Percentiles rank a stretch among this genome's conserved stretches.
These are phyloP conservation scores for Leistus spinibarbis DNA, from an alignment of 2,888 invertebrate species.

Conservation along the genomic window DNA sequence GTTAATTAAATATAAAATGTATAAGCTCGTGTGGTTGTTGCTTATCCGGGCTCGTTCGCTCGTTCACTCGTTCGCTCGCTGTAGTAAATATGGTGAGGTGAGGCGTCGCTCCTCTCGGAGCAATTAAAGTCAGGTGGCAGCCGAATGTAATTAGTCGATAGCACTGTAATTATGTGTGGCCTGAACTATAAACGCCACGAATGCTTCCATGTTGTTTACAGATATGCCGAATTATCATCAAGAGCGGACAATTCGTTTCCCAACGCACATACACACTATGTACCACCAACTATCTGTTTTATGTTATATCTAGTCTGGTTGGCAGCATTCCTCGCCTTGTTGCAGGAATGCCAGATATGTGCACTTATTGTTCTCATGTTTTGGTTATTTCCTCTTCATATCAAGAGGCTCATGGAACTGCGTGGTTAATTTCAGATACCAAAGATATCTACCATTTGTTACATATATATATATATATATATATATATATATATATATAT, in stretches of 20 bases:
- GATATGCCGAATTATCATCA: not conserved
- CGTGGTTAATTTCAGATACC: too few species aligned
- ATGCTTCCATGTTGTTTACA: constrained; percentile 10
- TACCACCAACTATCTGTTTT: not conserved
- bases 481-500: too few species aligned
- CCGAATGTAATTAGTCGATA: constrained; percentile 42
- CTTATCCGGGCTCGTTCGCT: too few species aligned
- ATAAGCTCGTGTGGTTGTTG: constrained; percentile 7
- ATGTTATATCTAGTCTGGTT: not conserved
- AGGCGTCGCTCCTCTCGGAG: constrained; percentile 6
- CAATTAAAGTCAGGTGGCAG: constrained; percentile 42
- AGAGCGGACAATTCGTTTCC: not conserved
- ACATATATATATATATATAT: too few species aligned
- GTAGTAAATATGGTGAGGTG: not conserved
- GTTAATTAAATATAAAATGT: constrained; percentile 45
- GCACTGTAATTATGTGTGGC: constrained; percentile 41
- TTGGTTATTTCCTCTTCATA: too few species aligned
- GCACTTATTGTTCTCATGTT: too few species aligned
- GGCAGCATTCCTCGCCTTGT: not conserved
- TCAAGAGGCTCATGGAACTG: too few species aligned
- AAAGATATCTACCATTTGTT: too few species aligned
- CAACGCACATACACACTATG: not conserved
- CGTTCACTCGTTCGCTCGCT: too few species aligned
- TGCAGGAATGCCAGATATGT: too few species aligned
- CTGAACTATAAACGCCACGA: constrained; percentile 4